Conservation (phyloP, 2,113 vertebrate species). For the Cyphomyrus discorhynchus region DNA sequence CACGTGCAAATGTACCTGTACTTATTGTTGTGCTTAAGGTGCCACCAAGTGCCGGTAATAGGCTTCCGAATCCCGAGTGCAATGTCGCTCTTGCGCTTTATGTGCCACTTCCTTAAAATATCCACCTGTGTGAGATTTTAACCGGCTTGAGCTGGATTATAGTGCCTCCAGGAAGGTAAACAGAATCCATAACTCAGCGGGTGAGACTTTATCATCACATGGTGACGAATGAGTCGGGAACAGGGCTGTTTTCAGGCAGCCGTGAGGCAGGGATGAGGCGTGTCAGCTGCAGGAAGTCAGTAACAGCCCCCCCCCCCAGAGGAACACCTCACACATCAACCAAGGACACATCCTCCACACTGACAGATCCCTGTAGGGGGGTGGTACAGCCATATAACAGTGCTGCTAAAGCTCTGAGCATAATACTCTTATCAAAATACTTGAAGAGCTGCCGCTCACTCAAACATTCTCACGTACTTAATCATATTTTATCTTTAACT, state of each 20-base stretch:
- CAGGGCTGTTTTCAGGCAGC: not conserved
- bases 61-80: not conserved
- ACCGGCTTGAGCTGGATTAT: not conserved
- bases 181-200: not conserved
- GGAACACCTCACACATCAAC: not conserved
- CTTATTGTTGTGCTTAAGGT: not conserved
- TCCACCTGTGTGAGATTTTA: not conserved
- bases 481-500: not conserved
- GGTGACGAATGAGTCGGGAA: not conserved
- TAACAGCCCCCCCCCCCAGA: not conserved
- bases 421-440: not conserved
- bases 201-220: not conserved
- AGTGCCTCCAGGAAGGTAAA: not conserved
- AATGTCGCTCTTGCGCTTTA: not conserved
- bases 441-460: not conserved
- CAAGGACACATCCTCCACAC: not conserved
- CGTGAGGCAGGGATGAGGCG: not conserved
- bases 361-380: not conserved
- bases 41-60: not conserved
- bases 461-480: not conserved
- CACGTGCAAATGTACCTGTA: not conserved
- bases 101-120: not conserved
- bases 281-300: not conserved
- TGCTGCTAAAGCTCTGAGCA: not conserved
- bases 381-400: not conserved